Evolutionary conservation across 2,797 vertebrate genomes (phyloP), one percentile per base, ranked within the genome.

Genomic region (Lagorchestes hirsutus): DNA sequence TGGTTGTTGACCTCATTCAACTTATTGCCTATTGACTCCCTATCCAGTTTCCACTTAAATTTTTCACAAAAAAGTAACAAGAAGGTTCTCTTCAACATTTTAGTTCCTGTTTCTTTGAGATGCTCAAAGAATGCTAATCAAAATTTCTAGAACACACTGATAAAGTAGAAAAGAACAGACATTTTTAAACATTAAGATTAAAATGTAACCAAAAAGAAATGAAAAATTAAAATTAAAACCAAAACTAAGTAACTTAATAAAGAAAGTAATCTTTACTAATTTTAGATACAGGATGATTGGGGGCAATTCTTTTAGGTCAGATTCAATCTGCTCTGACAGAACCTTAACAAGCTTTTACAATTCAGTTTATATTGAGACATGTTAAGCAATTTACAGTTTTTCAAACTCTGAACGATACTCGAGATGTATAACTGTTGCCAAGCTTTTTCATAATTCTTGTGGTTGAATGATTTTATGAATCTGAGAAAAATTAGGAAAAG

Each of bases 181-280:
- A 92, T 22, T 74, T 4, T 92, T 96, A 96, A 91, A 94, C 57
- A 92, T 54, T 96, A 97, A 97, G 57, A 96, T 34, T 87, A 93
- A 92, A 96, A 96, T 52, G 96, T 82, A 94, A 95, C 57, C 46
- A 55, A 91, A 90, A 91, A 18, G 34, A 95, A 95, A 92, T 93
- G 55, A 95, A 94, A 93, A 97, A 93, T 96, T 97, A 14, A 91
- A 90, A 97, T 96, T 97, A 96, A 95, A 55, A 55, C 34, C 31
- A 93, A 97, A 95, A 95, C 50, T 95, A 98, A 90, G 90, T 96
- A 95, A 95, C 67, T 92, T 97, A 95, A 95, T 95, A 93, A 90
- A 95, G 55, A 98, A 96, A 54, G 1, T 74, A 91, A 67, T 13
- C 31, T 94, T 90, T 95, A 91, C 91, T 87, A 55, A 82, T 82